These are phyloP conservation scores for Euura saliciscinereae DNA, from an alignment of 1,140 invertebrate species.

Conservation along the genomic window DNA sequence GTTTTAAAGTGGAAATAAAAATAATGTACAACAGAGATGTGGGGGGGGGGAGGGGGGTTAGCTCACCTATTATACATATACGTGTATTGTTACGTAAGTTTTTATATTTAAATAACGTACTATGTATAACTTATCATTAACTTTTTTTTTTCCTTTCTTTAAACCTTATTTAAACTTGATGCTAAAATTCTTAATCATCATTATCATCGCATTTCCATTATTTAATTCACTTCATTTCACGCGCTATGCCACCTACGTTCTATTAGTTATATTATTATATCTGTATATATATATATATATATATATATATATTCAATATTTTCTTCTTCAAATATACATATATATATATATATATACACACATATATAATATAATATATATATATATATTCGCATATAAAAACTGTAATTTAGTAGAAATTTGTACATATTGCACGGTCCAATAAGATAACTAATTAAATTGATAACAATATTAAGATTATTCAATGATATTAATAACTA, in stretches of 20 bases:
- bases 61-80: no score
- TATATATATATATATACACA: not conserved
- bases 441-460: constrained; percentile 51
- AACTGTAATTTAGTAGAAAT: constrained; percentile 48
- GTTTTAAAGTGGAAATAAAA: constrained; percentile 59
- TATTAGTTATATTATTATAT: no score
- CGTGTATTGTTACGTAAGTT: no score
- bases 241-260: constrained; percentile 7
- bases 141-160: constrained; percentile 22
- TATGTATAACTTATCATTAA: no score
- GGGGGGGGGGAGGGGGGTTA: not conserved
- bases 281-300: no score
- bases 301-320: no score
- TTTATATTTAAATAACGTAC: no score
- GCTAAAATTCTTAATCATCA: no score
- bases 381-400: constrained; percentile 25
- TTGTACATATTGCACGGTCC: constrained; percentile 55
- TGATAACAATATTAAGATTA: constrained; percentile 42
- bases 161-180: constrained; percentile 23
- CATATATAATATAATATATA: constrained; percentile 37
- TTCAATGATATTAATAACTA: no score
- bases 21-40: constrained; percentile 58
- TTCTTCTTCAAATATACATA: no score
- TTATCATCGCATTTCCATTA: constrained; percentile 2
- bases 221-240: constrained; percentile 24